A percentile compares a stretch with the other conserved stretches of the same genome.
Evolutionary conservation across 2,113 vertebrate genomes (phyloP).

Genomic region (Ibidorhyncha struthersii): DNA sequence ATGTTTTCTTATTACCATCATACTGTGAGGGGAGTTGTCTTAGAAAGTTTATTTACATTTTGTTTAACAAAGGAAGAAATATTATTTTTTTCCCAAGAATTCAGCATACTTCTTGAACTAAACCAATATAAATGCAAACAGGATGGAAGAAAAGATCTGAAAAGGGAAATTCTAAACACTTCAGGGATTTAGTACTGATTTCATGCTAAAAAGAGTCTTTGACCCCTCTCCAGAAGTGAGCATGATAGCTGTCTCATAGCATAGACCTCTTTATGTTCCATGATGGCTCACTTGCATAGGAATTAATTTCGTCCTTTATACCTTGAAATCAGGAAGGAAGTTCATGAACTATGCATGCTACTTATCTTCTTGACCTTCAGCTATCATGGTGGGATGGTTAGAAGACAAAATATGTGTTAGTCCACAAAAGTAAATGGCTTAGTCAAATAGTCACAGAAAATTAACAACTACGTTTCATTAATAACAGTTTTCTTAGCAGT

Average conservation of each 20-base stretch:
- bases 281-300: neutral
- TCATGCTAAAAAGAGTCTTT: neutral
- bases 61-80: neutral
- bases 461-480: neutral
- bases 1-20: neutral
- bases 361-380: neutral
- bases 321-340: neutral
- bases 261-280: neutral
- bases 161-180: neutral
- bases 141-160: neutral
- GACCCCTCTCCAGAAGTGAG: neutral
- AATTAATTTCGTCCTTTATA: neutral
- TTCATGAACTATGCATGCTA: neutral
- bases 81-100: neutral
- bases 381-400: neutral
- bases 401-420: neutral
- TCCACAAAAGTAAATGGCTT: neutral
- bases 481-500: neutral
- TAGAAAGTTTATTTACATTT: constrained; percentile 16
- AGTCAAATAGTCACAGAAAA: neutral
- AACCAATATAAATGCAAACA: neutral
- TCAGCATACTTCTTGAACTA: neutral
- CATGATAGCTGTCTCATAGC: neutral
- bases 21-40: neutral
- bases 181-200: neutral